A percentile compares a stretch with the other conserved stretches of the same genome.
Evolutionary conservation across 2,888 invertebrate genomes (phyloP).

Genomic region (Ormyrus labotus): DNA sequence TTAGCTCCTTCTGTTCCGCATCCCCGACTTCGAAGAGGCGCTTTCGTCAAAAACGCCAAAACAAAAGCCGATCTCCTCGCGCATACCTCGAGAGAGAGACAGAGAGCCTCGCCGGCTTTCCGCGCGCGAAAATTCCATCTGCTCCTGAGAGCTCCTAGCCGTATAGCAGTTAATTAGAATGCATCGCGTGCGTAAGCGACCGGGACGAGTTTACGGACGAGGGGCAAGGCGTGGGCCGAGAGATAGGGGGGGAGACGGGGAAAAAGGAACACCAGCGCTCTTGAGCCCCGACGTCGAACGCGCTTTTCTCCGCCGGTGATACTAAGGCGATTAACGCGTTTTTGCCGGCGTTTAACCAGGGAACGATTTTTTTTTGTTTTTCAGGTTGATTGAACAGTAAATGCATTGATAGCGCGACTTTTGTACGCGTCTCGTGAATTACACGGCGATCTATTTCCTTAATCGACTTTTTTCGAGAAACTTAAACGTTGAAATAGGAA

Average conservation of each 20-base stretch:
- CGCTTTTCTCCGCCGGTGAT: constrained; percentile 1
- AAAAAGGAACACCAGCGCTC: constrained; percentile 15
- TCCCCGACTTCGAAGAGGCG: background rate
- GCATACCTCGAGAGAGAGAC: too few species aligned
- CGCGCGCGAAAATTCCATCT: too few species aligned
- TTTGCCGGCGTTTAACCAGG: background rate
- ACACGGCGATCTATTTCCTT: too few species aligned
- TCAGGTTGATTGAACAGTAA: too few species aligned
- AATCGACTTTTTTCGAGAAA: too few species aligned
- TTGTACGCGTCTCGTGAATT: too few species aligned
- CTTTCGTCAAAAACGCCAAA: background rate
- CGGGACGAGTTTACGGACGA: constrained; percentile 33
- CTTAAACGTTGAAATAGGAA: too few species aligned
- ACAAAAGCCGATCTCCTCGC: too few species aligned
- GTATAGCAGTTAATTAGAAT: constrained; percentile 32
- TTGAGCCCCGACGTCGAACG: background rate
- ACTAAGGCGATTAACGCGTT: background rate
- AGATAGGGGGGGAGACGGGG: background rate
- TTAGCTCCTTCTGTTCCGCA: too few species aligned
- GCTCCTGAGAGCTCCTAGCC: background rate
- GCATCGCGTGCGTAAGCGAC: constrained; percentile 25
- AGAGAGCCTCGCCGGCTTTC: too few species aligned
- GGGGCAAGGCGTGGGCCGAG: background rate
- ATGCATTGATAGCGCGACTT: too few species aligned
- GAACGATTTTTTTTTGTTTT: too few species aligned